Conservation (phyloP, 2,113 vertebrate genomes). For the Miniopterus natalensis region DNA sequence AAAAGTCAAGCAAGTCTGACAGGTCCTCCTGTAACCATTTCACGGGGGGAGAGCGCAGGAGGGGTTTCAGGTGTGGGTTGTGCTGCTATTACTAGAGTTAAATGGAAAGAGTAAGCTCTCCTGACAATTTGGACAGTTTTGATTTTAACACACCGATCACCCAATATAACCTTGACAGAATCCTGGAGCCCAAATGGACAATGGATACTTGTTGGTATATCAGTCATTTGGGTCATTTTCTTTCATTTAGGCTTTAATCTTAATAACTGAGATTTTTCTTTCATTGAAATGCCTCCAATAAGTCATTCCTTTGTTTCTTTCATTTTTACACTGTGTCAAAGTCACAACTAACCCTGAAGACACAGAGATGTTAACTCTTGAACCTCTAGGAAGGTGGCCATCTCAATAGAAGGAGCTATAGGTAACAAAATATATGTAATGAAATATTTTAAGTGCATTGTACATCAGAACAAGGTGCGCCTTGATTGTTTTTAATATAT, state of each 20-base stretch:
- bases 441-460: not conserved
- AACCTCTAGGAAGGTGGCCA: not conserved
- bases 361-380: not conserved
- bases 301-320: not conserved
- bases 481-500: conserved; percentile 26
- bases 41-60: not conserved
- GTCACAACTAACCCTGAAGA: not conserved
- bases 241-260: conserved; percentile 17
- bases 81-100: not conserved
- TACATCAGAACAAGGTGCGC: not conserved
- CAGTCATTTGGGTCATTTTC: not conserved
- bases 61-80: not conserved
- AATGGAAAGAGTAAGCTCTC: not conserved
- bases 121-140: not conserved
- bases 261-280: not conserved
- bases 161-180: not conserved
- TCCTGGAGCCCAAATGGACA: not conserved
- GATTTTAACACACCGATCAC: not conserved
- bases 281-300: not conserved
- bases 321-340: conserved; percentile 11
- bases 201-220: not conserved
- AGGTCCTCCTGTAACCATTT: not conserved
- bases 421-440: not conserved
- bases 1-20: not conserved
- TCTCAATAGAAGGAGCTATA: not conserved